Evolutionary conservation across 2,797 vertebrate species (phyloP).

Genomic region (Pseudocheirus occidentalis): DNA sequence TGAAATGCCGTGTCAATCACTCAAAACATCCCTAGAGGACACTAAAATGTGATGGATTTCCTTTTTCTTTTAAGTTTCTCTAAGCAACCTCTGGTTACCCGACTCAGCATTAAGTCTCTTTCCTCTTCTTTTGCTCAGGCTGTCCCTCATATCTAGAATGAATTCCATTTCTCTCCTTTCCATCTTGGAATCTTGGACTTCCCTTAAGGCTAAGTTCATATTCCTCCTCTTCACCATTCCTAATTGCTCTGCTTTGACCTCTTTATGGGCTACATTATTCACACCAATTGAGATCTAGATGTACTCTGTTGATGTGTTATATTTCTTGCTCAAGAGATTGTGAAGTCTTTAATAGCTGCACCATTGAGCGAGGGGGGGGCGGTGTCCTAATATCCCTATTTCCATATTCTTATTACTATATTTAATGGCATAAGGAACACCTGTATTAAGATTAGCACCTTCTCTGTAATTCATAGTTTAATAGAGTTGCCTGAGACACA

Average conservation of each 20-base stretch:
- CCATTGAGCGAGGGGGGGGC: background rate
- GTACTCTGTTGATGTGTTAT: background rate
- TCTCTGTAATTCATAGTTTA: background rate
- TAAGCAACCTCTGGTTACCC: background rate
- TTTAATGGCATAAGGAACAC: background rate
- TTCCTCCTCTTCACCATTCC: background rate
- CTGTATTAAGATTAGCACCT: background rate
- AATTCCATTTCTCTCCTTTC: background rate
- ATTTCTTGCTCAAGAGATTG: background rate
- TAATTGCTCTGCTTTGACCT: background rate
- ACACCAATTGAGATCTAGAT: background rate
- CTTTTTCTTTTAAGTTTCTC: background rate
- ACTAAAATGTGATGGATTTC: background rate
- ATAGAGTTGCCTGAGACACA: background rate
- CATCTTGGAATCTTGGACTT: background rate
- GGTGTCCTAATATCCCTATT: background rate
- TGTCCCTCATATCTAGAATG: background rate
- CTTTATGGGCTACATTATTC: background rate
- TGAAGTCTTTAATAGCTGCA: background rate
- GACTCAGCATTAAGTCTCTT: background rate
- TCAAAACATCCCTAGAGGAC: conserved; percentile 4
- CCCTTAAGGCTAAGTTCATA: background rate
- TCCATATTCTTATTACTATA: background rate
- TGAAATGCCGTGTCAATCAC: background rate
- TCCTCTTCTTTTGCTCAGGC: background rate